phyloP scores from a whole-genome alignment of 2,113 vertebrate species.

The Megalops atlanticus region DNA sequence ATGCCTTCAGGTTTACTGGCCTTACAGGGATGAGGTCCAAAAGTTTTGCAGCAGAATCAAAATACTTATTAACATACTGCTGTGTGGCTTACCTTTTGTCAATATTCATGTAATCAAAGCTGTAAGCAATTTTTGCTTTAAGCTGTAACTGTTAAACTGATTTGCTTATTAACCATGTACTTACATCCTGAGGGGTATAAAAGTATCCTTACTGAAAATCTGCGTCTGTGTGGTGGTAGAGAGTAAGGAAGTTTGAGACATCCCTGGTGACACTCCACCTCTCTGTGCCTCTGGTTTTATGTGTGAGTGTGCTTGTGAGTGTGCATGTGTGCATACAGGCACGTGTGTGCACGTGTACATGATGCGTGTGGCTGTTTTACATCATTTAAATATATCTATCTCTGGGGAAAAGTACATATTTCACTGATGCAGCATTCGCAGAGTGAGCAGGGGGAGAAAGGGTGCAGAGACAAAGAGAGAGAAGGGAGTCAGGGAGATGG shows the following conservation, averaged over 20 bases:
- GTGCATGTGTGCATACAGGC: constrained; percentile 13
- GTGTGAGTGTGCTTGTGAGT: constrained; percentile 7
- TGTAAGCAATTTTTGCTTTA: too few relatives aligned
- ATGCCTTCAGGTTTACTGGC: neutral
- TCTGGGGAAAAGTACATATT: neutral
- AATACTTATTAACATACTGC: neutral
- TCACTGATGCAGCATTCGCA: neutral
- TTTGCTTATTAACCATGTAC: too few relatives aligned
- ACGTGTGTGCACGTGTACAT: neutral
- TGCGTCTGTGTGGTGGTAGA: too few relatives aligned
- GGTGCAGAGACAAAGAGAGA: too few relatives aligned
- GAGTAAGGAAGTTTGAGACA: too few relatives aligned
- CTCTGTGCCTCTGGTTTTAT: neutral
- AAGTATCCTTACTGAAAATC: too few relatives aligned
- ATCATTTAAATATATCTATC: neutral
- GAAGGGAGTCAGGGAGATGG: neutral
- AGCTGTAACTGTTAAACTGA: too few relatives aligned
- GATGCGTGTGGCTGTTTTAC: neutral
- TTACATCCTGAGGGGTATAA: too few relatives aligned
- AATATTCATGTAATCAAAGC: too few relatives aligned
- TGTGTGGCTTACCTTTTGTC: too few relatives aligned
- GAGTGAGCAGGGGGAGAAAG: neutral
- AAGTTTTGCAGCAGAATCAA: neutral
- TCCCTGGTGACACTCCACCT: too few relatives aligned
- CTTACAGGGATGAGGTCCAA: neutral